Evolutionary conservation across 1,140 invertebrate genomes (phyloP).

Genomic region (Temnothorax longispinosus): DNA sequence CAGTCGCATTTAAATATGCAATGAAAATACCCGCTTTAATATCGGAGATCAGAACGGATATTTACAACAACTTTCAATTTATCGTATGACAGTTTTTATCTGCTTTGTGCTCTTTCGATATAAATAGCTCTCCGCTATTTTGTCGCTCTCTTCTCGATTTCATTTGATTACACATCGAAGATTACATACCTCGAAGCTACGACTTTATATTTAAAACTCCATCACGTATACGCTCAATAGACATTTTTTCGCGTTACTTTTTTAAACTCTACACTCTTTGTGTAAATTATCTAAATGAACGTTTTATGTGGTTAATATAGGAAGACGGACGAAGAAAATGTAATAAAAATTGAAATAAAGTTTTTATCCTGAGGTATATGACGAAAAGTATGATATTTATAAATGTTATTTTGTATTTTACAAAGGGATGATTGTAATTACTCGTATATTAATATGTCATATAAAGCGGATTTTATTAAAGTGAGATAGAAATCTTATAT

Average conservation of each 20-base stretch:
- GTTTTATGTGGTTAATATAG: neutral
- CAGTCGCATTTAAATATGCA: conserved; percentile 1
- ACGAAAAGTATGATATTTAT: neutral
- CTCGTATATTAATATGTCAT: neutral
- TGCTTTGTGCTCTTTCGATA: neutral
- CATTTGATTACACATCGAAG: neutral
- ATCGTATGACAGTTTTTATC: neutral
- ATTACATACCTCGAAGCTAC: neutral
- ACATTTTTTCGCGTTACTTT: neutral
- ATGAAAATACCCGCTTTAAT: neutral
- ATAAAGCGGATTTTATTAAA: neutral
- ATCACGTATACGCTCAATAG: too few relatives aligned
- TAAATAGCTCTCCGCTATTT: neutral
- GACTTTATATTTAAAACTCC: neutral
- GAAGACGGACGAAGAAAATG: neutral
- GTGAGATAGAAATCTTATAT: neutral
- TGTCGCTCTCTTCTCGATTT: neutral
- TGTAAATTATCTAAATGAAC: neutral
- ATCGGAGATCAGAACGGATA: neutral
- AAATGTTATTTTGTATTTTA: neutral
- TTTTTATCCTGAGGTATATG: neutral
- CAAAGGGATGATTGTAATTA: neutral
- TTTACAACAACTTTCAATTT: neutral
- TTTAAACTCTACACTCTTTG: neutral
- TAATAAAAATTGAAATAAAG: neutral